phyloP scores from a whole-genome alignment of 2,113 vertebrate species.

The Cyanistes caeruleus region DNA sequence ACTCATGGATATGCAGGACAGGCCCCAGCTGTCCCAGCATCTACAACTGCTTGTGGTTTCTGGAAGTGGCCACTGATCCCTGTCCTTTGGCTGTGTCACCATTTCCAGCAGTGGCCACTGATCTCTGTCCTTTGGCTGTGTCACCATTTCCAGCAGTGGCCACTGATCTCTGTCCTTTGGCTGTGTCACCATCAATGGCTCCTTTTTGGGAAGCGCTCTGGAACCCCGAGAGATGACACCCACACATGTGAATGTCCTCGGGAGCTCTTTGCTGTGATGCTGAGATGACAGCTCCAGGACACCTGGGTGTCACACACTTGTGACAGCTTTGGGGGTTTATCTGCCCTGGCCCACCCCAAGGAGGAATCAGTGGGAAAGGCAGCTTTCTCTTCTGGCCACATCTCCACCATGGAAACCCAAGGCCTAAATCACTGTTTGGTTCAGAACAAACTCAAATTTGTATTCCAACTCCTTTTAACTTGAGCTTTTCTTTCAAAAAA shows the following conservation, averaged over 20 bases:
- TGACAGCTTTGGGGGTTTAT: background rate
- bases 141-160: background rate
- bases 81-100: background rate
- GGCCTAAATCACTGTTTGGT: background rate
- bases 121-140: fast-evolving
- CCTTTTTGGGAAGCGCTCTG: background rate
- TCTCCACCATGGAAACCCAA: fast-evolving
- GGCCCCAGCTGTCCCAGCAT: background rate
- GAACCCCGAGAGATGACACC: fast-evolving
- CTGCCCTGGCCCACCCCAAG: background rate
- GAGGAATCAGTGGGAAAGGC: fast-evolving
- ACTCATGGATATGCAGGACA: background rate
- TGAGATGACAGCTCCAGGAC: background rate
- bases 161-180: fast-evolving
- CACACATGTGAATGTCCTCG: fast-evolving
- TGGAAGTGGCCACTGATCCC: background rate
- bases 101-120: fast-evolving
- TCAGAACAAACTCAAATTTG: background rate
- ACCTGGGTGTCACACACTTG: background rate
- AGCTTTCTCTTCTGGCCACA: fast-evolving
- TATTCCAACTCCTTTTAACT: background rate
- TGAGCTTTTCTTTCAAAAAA: background rate
- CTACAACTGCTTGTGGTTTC: background rate
- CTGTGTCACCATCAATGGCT: background rate
- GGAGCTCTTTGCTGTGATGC: background rate